Conservation (phyloP, 2,113 vertebrate species). For the Epinephelus moara region DNA sequence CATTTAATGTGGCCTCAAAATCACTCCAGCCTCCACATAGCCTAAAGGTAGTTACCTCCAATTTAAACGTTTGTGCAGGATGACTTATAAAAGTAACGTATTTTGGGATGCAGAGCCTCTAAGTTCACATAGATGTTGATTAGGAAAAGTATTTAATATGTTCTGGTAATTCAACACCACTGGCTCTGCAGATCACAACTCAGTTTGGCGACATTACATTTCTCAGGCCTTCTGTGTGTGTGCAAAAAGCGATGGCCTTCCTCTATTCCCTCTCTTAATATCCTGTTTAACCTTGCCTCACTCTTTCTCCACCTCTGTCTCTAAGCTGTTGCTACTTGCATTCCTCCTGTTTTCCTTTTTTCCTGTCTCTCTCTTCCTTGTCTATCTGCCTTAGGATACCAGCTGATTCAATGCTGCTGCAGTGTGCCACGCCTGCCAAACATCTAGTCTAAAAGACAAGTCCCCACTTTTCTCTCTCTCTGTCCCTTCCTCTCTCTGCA, state of each 20-base stretch:
- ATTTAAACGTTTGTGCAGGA: constrained; percentile 39
- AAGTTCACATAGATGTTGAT: constrained; percentile 71
- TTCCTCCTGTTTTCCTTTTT: no score
- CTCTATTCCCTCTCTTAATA: not conserved
- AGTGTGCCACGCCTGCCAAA: no score
- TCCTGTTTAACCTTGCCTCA: constrained; percentile 2
- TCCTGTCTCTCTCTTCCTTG: no score
- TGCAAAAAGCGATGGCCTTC: not conserved
- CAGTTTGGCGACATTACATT: not conserved
- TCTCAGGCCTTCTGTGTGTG: not conserved
- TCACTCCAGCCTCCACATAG: constrained; percentile 49
- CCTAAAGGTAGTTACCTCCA: constrained; percentile 56
- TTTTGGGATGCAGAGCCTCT: constrained; percentile 48
- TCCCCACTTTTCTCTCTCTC: not conserved
- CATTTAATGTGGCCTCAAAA: constrained; percentile 75
- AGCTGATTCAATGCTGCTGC: no score
- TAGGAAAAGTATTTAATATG: constrained; percentile 72
- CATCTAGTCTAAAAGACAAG: no score
- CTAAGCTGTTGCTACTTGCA: no score
- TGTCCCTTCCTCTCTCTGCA: constrained; percentile 22
- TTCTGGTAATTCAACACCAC: constrained; percentile 49
- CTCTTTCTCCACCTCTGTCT: constrained; percentile 4
- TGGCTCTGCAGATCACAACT: constrained; percentile 47
- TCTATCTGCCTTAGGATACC: no score
- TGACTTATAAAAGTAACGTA: constrained; percentile 68